Base-by-base conservation (phyloP, 2,888 invertebrate species). In the Dysmachus trigonus region DNA sequence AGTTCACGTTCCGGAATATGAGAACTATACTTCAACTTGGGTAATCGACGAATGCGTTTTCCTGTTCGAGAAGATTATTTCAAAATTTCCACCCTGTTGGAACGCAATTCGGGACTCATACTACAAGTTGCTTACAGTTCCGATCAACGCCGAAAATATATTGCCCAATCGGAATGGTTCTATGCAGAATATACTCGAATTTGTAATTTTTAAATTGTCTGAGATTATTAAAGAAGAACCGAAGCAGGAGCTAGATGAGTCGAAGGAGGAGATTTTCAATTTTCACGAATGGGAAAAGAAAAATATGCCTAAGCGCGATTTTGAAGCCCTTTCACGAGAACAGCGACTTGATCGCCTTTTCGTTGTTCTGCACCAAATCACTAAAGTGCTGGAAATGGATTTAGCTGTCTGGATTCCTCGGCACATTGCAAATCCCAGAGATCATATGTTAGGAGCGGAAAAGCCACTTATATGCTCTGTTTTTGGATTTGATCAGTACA, bases 321-420 rank as follows among this genome's bases (percentile, higher is more conserved):
- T 89, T 33, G 86, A 87, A 33, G 88, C 88, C 0, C 88, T 90
- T 0, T 86, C 88, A 0, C 77, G 92, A 85, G 88, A 88, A 10
- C 92, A 93, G 4, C 93, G 94, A 83, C 92, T 94, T 87, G 91
- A 93, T 10, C 92, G 94, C 35, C 87, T 94, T 0, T 93, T 93
- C 90, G 90, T 92, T 51, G 93, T 93, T 5, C 89, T 94, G 27
- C 92, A 93, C 87, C 92, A 93, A 88, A 87, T 94, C 1, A 91
- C 93, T 86, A 93, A 94, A 89, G 90, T 94, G 47, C 89, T 94
- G 85, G 94, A 94, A 89, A 92, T 91, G 90, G 94, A 94, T 90
- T 91, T 94, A 84, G 92, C 93, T 2, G 93, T 94, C 89, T 94
- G 94, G 94, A 92, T 93, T 88, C 90, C 93, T 86, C 93, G 93